These are phyloP conservation scores for Argynnis bischoffii DNA, from an alignment of 2,888 invertebrate genomes.

Conservation along the genomic window DNA sequence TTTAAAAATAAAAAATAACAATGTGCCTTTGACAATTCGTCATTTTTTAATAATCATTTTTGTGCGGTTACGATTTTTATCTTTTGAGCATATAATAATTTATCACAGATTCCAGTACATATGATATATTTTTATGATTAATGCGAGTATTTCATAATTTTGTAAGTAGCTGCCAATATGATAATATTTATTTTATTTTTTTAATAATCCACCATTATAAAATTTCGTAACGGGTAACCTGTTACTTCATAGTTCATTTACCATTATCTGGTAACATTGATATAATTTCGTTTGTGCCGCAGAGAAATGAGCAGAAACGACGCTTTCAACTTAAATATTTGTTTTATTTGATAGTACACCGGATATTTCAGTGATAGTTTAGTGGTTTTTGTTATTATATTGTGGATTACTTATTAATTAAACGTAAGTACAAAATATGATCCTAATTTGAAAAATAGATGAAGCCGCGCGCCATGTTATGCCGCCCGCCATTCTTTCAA, in stretches of 20 bases:
- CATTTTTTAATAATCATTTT: not conserved
- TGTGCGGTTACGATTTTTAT: not conserved
- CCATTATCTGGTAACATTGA: constrained; percentile 36
- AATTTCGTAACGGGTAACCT: not conserved
- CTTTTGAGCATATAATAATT: no score
- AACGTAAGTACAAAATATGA: constrained; percentile 56
- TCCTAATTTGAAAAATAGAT: constrained; percentile 34
- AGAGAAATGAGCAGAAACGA: constrained; percentile 54
- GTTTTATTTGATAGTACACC: constrained; percentile 52
- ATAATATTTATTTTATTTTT: not conserved
- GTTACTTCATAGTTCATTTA: not conserved
- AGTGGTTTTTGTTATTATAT: constrained; percentile 51
- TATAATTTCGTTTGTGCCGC: constrained; percentile 46
- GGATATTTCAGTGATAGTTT: constrained; percentile 47
- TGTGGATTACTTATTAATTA: constrained; percentile 48
- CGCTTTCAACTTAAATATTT: constrained; percentile 56
- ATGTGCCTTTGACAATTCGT: constrained; percentile 6
- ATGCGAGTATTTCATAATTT: no score
- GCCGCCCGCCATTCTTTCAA: constrained; percentile 72
- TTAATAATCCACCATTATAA: not conserved
- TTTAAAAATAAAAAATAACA: not conserved
- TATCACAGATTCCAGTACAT: no score
- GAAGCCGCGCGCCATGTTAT: constrained; percentile 61
- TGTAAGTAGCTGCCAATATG: no score
- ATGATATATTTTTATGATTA: no score